phyloP scores from a whole-genome alignment of 2,797 vertebrate species.

The Myiothlypis coronata region DNA sequence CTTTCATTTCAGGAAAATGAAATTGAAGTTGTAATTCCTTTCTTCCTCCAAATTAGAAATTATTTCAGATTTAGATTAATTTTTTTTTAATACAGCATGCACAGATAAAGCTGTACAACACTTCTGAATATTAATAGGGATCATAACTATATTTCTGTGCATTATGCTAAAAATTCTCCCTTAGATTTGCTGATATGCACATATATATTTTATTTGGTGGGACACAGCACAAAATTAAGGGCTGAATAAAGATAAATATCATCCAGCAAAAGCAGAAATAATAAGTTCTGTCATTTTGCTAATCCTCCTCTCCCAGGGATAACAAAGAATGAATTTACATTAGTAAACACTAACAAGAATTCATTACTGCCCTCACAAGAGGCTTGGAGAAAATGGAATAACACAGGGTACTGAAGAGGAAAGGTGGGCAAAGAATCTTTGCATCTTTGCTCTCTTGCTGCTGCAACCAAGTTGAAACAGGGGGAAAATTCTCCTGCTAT shows the following conservation, averaged over 20 bases:
- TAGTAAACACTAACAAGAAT: slow-evolving; percentile 61
- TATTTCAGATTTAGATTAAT: slow-evolving; percentile 4
- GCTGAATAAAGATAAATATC: slow-evolving; percentile 25
- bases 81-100: not conserved
- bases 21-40: slow-evolving; percentile 43
- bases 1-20: slow-evolving; percentile 25
- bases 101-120: not conserved
- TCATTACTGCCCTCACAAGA: slow-evolving; percentile 51
- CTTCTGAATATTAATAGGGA: not conserved
- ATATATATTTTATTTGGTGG: not conserved
- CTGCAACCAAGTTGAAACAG: not conserved
- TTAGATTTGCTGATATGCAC: not conserved
- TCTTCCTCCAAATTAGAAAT: not conserved
- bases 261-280: slow-evolving; percentile 49
- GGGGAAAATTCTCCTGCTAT: not conserved
- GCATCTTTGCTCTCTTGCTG: not conserved
- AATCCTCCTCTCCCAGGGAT: slow-evolving; percentile 53
- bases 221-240: slow-evolving; percentile 27
- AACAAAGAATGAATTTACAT: slow-evolving; percentile 63
- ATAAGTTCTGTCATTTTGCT: slow-evolving; percentile 53
- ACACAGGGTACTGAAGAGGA: not conserved
- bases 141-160: not conserved
- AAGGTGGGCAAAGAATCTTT: not conserved
- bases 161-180: not conserved
- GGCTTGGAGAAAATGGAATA: slow-evolving; percentile 16